phyloP scores from a whole-genome alignment of 2,113 vertebrate species.

The Aldabrachelys gigantea region DNA sequence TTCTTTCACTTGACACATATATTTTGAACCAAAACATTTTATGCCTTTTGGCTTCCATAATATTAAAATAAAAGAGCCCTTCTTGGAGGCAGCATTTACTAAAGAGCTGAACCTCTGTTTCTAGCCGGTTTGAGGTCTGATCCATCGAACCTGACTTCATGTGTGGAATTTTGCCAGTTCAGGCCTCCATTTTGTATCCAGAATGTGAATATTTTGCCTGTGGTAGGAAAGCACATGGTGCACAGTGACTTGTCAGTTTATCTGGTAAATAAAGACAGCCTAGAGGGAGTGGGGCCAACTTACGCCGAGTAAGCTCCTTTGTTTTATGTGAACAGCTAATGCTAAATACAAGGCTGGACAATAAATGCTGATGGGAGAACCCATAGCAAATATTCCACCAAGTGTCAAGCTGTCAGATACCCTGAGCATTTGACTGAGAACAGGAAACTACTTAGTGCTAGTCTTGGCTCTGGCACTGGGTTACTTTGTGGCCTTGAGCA shows the following conservation, averaged over 20 bases:
- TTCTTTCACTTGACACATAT: slow-evolving; percentile 54
- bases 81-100: not conserved
- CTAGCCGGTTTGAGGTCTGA: not conserved
- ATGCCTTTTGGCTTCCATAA: slow-evolving; percentile 49
- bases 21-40: slow-evolving; percentile 58
- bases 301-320: not conserved
- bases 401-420: not conserved
- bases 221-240: fast-evolving
- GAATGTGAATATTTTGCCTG: not conserved
- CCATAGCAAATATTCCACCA: not conserved
- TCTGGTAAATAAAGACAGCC: not conserved
- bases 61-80: slow-evolving; percentile 45
- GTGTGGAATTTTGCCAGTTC: not conserved
- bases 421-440: not conserved
- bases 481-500: not conserved
- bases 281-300: fast-evolving
- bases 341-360: not conserved
- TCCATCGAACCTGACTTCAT: not conserved
- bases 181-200: not conserved
- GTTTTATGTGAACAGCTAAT: not conserved
- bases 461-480: not conserved
- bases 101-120: not conserved
- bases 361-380: not conserved
- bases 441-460: not conserved
- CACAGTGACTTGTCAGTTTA: not conserved